These are phyloP conservation scores for Calameuta pallipes DNA, from an alignment of 2,888 invertebrate species.

Conservation along the genomic window DNA sequence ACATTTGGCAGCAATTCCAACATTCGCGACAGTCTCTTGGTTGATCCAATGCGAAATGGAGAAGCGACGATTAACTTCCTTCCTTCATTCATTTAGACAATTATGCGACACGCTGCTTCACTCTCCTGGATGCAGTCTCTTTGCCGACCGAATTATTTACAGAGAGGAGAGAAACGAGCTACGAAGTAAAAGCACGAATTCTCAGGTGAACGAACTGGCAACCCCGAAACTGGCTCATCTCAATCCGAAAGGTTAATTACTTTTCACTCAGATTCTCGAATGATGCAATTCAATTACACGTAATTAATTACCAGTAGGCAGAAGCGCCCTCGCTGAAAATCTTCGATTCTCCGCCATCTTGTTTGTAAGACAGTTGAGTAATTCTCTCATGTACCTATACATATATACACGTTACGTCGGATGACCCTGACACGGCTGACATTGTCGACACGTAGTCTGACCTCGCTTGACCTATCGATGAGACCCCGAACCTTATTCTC, in stretches of 20 bases:
- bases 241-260: background rate
- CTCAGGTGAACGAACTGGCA: conserved; percentile 30
- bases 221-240: conserved; percentile 39
- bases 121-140: too few relatives aligned
- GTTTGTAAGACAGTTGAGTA: background rate
- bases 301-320: conserved; percentile 17
- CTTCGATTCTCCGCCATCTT: background rate
- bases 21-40: too few relatives aligned
- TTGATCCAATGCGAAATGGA: too few relatives aligned
- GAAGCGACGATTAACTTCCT: too few relatives aligned
- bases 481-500: background rate
- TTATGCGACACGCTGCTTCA: too few relatives aligned
- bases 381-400: background rate
- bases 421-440: background rate
- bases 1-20: too few relatives aligned
- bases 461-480: background rate
- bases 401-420: background rate
- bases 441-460: background rate
- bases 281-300: conserved; percentile 31
- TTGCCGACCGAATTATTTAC: too few relatives aligned
- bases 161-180: background rate
- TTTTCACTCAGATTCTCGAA: conserved; percentile 8
- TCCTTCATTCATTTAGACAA: too few relatives aligned
- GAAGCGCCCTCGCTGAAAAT: background rate
- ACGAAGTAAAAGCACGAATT: background rate